Percentiles rank a stretch among this genome's conserved stretches.
Conservation (phyloP, 2,113 vertebrate species). For the Agapornis roseicollis region DNA sequence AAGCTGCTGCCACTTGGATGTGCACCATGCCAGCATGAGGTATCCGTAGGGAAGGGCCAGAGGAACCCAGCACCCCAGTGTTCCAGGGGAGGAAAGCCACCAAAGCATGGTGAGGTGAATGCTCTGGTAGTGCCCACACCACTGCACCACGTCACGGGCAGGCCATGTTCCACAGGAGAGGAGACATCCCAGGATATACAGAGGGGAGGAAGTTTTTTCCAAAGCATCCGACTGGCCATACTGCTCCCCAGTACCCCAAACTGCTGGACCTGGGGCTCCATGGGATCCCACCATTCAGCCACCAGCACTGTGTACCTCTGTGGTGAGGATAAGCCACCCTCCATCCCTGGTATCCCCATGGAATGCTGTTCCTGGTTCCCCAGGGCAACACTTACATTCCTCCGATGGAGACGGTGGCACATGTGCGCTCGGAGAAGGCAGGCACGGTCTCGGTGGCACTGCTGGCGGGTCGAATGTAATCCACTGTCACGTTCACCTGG, state of each 20-base stretch:
- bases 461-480: constrained; percentile 95
- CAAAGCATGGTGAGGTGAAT: rapidly evolving
- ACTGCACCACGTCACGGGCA: rapidly evolving
- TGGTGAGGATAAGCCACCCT: not conserved
- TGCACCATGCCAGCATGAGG: rapidly evolving
- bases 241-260: not conserved
- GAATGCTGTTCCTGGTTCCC: not conserved
- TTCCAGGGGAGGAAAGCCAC: not conserved
- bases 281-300: not conserved
- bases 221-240: not conserved
- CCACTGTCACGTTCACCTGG: constrained; percentile 93
- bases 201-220: rapidly evolving
- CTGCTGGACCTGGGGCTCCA: not conserved
- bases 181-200: rapidly evolving
- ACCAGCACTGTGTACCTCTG: not conserved
- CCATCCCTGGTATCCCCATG: not conserved
- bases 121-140: not conserved
- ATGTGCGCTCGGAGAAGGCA: constrained; percentile 93
- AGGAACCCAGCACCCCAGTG: not conserved
- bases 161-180: not conserved
- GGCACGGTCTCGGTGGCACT: constrained; percentile 85
- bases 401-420: constrained; percentile 93
- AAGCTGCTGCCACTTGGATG: not conserved
- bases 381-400: constrained; percentile 86
- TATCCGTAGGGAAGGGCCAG: not conserved